Evolutionary conservation across 2,113 vertebrate species (phyloP).

Genomic region (Anguilla rostrata): DNA sequence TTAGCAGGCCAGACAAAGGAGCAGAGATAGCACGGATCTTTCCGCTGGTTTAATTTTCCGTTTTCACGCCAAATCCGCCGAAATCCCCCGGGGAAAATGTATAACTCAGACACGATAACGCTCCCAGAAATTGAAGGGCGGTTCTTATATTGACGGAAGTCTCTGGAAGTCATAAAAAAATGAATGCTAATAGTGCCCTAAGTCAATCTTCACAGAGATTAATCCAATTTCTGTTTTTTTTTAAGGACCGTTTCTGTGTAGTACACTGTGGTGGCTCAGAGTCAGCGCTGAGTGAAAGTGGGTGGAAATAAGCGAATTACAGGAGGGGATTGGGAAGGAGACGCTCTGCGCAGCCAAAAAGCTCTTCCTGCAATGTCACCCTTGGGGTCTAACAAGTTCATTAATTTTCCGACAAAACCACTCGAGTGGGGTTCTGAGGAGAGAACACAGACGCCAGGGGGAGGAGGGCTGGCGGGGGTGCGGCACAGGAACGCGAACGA

Average conservation of each 20-base stretch:
- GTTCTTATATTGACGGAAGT: constrained; percentile 68
- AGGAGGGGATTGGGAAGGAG: constrained; percentile 45
- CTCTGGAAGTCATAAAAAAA: constrained; percentile 53
- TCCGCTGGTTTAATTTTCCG: constrained; percentile 48
- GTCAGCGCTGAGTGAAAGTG: constrained; percentile 55
- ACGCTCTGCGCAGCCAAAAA: constrained; percentile 48
- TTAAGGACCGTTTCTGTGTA: constrained; percentile 57
- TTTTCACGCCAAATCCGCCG: constrained; percentile 53
- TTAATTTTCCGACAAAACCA: constrained; percentile 52
- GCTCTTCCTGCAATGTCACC: constrained; percentile 49
- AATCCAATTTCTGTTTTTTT: constrained; percentile 60
- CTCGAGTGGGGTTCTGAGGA: constrained; percentile 53
- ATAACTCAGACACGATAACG: constrained; percentile 52
- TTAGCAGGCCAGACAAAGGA: constrained; percentile 43
- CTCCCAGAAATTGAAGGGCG: constrained; percentile 48
- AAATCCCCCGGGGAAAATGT: constrained; percentile 36
- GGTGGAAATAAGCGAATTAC: constrained; percentile 40
- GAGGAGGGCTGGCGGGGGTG: constrained; percentile 5
- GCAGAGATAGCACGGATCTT: constrained; percentile 44
- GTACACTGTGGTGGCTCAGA: constrained; percentile 51
- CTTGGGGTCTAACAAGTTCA: constrained; percentile 60
- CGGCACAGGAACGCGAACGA: constrained; percentile 49
- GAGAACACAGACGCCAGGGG: constrained; percentile 50
- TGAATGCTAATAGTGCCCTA: constrained; percentile 64
- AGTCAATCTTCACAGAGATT: constrained; percentile 62